Evolutionary conservation across 2,888 invertebrate genomes (phyloP).

Genomic region (Drosophila formosana): DNA sequence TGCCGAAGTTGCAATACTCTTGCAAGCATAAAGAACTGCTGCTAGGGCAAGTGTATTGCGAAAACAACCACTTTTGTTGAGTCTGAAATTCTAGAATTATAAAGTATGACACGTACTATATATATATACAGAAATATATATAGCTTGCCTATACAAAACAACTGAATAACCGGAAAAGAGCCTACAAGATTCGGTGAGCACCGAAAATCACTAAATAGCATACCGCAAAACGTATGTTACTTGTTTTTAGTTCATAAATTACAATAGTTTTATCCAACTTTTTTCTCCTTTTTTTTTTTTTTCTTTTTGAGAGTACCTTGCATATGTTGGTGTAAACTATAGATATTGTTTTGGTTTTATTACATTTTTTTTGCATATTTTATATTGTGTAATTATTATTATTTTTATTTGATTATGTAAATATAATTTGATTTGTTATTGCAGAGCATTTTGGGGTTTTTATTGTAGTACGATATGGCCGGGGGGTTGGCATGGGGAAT

Average conservation of each 20-base stretch:
- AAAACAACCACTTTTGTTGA: constrained; percentile 35
- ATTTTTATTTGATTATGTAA: constrained; percentile 67
- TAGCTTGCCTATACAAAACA: constrained; percentile 25
- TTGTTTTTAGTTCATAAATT: constrained; percentile 34
- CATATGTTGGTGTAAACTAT: constrained; percentile 17
- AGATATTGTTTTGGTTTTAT: constrained; percentile 21
- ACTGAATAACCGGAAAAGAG: constrained; percentile 52
- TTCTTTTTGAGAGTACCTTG: not conserved
- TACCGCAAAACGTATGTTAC: constrained; percentile 13
- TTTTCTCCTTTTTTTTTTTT: constrained; percentile 9
- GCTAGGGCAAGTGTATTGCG: not conserved
- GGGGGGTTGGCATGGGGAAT: constrained; percentile 64
- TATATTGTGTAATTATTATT: constrained; percentile 23
- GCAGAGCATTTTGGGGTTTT: constrained; percentile 43
- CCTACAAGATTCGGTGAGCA: constrained; percentile 49
- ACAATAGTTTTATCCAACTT: not conserved
- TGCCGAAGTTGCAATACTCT: constrained; percentile 11
- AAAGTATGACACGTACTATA: not conserved
- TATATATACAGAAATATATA: constrained; percentile 6
- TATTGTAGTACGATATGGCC: not conserved
- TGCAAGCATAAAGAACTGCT: not conserved
- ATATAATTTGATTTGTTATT: constrained; percentile 77
- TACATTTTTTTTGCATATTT: constrained; percentile 20
- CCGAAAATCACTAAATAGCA: constrained; percentile 37
- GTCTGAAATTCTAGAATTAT: constrained; percentile 39